Evolutionary conservation across 2,888 invertebrate species (phyloP).

Genomic region (Lasioglossum lativentre): DNA sequence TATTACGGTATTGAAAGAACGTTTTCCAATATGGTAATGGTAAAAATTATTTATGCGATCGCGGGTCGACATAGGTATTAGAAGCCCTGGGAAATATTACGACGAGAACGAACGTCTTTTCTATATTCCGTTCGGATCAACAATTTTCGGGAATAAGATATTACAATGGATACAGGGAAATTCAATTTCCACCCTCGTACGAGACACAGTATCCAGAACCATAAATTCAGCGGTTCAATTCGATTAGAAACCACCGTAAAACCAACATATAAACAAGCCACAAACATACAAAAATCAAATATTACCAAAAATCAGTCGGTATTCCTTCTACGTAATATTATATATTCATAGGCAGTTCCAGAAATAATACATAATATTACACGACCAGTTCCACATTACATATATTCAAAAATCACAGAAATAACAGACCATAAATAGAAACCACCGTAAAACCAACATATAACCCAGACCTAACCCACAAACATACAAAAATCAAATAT

Average conservation of each 20-base stretch:
- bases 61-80: slow-evolving; percentile 45
- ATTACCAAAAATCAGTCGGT: not conserved
- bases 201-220: slow-evolving; percentile 17
- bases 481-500: not conserved
- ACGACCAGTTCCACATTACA: no score
- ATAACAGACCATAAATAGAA: slow-evolving; percentile 46
- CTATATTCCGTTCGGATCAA: slow-evolving; percentile 52
- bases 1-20: slow-evolving; percentile 48
- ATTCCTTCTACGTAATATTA: not conserved
- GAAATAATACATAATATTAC: no score
- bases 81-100: slow-evolving; percentile 41
- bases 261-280: not conserved
- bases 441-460: slow-evolving; percentile 2
- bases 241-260: slow-evolving; percentile 29
- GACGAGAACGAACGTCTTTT: slow-evolving; percentile 47
- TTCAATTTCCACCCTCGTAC: slow-evolving; percentile 28
- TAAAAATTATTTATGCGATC: slow-evolving; percentile 51
- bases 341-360: no score
- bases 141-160: slow-evolving; percentile 46
- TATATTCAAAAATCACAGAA: no score
- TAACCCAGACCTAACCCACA: not conserved
- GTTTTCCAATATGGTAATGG: slow-evolving; percentile 53
- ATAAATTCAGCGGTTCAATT: slow-evolving; percentile 41
- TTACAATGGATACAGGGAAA: slow-evolving; percentile 45
- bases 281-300: not conserved